phyloP scores from a whole-genome alignment of 2,797 vertebrate genomes.

The Dicrostonyx torquatus region DNA sequence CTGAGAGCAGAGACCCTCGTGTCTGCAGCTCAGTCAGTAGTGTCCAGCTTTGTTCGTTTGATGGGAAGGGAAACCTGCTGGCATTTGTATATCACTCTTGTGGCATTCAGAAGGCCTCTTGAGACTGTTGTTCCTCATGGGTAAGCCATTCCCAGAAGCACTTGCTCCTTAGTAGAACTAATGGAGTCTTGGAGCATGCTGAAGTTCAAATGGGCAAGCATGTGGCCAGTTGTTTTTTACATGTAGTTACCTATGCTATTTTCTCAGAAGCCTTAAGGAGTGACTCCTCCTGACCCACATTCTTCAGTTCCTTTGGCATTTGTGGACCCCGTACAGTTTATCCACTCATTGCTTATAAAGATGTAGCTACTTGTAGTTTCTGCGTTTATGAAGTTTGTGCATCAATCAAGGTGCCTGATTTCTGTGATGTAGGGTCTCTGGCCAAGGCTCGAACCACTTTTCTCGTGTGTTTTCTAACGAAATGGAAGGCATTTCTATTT shows the following conservation, averaged over 20 bases:
- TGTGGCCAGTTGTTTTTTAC: neutral
- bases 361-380: neutral
- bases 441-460: neutral
- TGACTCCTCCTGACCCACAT: neutral
- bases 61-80: neutral
- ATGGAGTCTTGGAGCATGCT: rapidly evolving
- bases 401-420: neutral
- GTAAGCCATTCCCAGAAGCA: neutral
- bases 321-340: neutral
- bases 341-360: neutral
- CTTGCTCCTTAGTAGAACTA: neutral
- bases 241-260: neutral
- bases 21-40: neutral
- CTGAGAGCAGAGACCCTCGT: neutral
- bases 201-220: neutral
- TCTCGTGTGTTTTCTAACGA: neutral
- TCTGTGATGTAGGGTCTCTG: neutral
- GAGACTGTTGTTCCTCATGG: neutral
- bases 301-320: neutral
- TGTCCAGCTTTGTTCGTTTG: neutral
- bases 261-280: neutral
- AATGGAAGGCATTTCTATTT: conserved; percentile 14
- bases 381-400: neutral
- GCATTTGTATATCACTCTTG: neutral
- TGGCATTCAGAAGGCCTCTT: neutral